Percentiles rank a stretch among this genome's conserved stretches.
Evolutionary conservation across 2,113 vertebrate genomes (phyloP).

Genomic region (Thamnaconus septentrionalis): DNA sequence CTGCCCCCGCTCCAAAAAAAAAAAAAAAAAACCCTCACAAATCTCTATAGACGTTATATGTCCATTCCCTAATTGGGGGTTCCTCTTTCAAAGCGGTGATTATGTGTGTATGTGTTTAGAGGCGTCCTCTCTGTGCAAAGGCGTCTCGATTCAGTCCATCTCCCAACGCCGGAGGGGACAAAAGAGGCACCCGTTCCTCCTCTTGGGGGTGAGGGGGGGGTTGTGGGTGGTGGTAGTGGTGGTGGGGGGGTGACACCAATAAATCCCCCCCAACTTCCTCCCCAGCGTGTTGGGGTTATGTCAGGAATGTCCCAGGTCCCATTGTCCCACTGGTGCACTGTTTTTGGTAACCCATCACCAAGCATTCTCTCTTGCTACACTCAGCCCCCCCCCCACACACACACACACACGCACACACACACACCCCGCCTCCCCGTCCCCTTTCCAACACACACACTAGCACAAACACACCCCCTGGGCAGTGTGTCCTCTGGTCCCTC

Average conservation of each 20-base stretch:
- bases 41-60: slow-evolving; percentile 53
- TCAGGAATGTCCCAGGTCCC: slow-evolving; percentile 76
- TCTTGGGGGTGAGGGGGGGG: slow-evolving; percentile 62
- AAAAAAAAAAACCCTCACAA: slow-evolving; percentile 43
- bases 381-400: slow-evolving; percentile 59
- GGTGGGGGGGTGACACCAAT: slow-evolving; percentile 74
- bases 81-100: slow-evolving; percentile 68
- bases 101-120: slow-evolving; percentile 69
- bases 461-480: slow-evolving; percentile 52
- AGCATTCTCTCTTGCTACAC: slow-evolving; percentile 65
- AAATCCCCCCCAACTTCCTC: slow-evolving; percentile 75
- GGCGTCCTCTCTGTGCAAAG: slow-evolving; percentile 61
- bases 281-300: slow-evolving; percentile 77
- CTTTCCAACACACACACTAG: slow-evolving; percentile 16
- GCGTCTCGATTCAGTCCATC: slow-evolving; percentile 71
- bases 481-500: slow-evolving; percentile 64
- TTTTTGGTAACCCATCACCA: slow-evolving; percentile 78
- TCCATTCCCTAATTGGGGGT: slow-evolving; percentile 75
- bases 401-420: slow-evolving; percentile 46
- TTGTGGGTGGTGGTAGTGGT: slow-evolving; percentile 38
- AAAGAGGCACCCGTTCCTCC: slow-evolving; percentile 72
- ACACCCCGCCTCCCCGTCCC: background rate
- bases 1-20: slow-evolving; percentile 37
- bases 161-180: slow-evolving; percentile 69
- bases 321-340: slow-evolving; percentile 72